Conservation (phyloP, 1,140 invertebrate species). For the Anthonomus grandis region DNA sequence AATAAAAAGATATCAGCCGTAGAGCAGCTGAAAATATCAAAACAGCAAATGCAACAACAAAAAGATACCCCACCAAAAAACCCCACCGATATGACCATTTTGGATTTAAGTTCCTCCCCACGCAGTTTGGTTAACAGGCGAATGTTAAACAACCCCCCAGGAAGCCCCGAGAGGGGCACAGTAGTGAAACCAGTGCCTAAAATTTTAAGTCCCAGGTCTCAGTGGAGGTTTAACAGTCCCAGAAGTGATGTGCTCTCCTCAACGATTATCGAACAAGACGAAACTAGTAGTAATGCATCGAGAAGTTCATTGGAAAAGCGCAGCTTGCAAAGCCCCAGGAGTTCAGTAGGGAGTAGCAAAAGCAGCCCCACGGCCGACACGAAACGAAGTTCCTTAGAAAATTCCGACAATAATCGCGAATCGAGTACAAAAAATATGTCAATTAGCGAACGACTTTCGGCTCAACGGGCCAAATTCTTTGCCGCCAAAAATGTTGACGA, state of each 20-base stretch:
- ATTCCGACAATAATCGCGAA: not conserved
- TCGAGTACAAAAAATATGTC: constrained; percentile 44
- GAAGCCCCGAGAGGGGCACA: constrained; percentile 52
- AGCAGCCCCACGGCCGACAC: constrained; percentile 47
- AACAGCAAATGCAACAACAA: constrained; percentile 50
- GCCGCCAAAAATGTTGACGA: constrained; percentile 28
- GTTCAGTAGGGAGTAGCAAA: not conserved
- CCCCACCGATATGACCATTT: constrained; percentile 54
- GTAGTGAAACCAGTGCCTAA: constrained; percentile 58
- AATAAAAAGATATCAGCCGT: constrained; percentile 71
- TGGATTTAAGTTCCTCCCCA: constrained; percentile 64
- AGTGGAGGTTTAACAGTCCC: constrained; percentile 68
- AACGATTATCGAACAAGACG: constrained; percentile 76
- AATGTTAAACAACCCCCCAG: constrained; percentile 53
- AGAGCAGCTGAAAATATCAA: constrained; percentile 74
- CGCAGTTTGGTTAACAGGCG: constrained; percentile 62
- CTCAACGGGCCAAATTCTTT: constrained; percentile 57
- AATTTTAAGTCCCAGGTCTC: constrained; percentile 66
- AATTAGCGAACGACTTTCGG: constrained; percentile 53
- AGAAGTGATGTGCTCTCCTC: constrained; percentile 78
- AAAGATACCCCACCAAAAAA: constrained; percentile 26
- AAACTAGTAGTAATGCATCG: constrained; percentile 47
- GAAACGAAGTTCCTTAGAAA: constrained; percentile 21
- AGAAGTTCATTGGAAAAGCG: constrained; percentile 21
- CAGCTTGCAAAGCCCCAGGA: not conserved